A percentile compares a stretch with the other conserved stretches of the same genome.
These are phyloP conservation scores for Sus scrofa DNA, from an alignment of 2,113 vertebrate genomes.

Conservation along the genomic window DNA sequence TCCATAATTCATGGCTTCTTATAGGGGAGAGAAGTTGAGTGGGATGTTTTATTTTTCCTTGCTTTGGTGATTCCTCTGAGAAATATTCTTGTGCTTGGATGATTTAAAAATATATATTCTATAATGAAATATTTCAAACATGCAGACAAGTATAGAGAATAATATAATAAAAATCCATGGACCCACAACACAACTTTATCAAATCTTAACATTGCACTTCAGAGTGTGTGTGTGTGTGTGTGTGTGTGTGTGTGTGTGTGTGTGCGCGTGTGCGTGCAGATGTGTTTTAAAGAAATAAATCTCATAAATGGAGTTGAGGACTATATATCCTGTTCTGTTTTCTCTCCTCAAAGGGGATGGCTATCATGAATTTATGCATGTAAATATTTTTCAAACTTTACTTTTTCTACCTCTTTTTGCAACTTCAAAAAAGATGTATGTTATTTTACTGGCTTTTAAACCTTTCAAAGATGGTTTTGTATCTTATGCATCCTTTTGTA, in stretches of 20 bases:
- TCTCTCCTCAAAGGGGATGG: background rate
- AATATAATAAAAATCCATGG: constrained; percentile 77
- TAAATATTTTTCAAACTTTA: background rate
- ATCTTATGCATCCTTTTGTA: background rate
- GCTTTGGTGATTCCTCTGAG: constrained; percentile 80
- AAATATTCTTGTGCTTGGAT: constrained; percentile 74
- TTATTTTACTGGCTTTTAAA: background rate
- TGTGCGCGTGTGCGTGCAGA: background rate
- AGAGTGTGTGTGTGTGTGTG: constrained; percentile 11
- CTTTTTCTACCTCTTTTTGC: constrained; percentile 31
- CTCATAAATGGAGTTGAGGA: constrained; percentile 15
- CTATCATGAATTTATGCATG: constrained; percentile 1
- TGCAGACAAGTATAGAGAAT: constrained; percentile 78
- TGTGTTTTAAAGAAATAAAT: constrained; percentile 73
- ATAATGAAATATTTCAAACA: constrained; percentile 80
- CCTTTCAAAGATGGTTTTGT: background rate
- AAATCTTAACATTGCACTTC: constrained; percentile 65
- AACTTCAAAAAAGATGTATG: background rate
- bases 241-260: background rate
- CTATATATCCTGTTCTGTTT: background rate
- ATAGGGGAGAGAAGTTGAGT: constrained; percentile 25
- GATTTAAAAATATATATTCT: constrained; percentile 81
- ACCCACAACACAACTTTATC: constrained; percentile 75
- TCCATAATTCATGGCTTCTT: constrained; percentile 73
- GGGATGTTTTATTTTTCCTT: constrained; percentile 79